Conservation (phyloP, 2,888 invertebrate species). For the Sturmia bella region DNA sequence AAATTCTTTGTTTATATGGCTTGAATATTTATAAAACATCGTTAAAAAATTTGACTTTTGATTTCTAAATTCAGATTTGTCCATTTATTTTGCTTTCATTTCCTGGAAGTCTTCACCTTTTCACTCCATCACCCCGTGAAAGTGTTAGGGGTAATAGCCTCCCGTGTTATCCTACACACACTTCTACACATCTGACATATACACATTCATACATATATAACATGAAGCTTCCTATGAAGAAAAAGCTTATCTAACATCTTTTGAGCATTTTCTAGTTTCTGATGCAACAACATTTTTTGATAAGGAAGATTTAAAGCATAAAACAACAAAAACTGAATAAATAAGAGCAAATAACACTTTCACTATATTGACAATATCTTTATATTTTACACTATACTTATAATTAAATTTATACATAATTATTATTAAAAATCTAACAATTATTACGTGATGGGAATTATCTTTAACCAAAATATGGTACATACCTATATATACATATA, state of each 20-base stretch:
- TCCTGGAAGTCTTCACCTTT: constrained; percentile 3
- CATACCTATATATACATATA: too few species aligned
- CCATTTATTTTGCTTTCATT: constrained; percentile 1
- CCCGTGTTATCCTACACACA: background rate
- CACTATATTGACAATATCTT: constrained; percentile 81
- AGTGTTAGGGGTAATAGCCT: constrained; percentile 54
- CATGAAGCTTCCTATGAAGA: constrained; percentile 49
- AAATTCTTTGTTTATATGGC: background rate
- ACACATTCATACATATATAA: constrained; percentile 1
- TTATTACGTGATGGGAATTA: constrained; percentile 62
- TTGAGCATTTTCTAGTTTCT: constrained; percentile 51
- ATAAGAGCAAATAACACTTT: constrained; percentile 75
- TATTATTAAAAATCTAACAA: constrained; percentile 57
- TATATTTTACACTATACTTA: constrained; percentile 81
- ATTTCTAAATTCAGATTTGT: background rate
- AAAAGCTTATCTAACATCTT: constrained; percentile 52
- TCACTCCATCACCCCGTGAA: constrained; percentile 48
- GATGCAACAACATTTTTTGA: constrained; percentile 29
- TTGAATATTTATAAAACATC: too few species aligned
- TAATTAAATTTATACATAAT: constrained; percentile 74
- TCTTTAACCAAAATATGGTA: constrained; percentile 56
- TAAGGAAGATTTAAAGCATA: constrained; percentile 20
- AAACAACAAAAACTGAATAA: constrained; percentile 23
- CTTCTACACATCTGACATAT: constrained; percentile 1
- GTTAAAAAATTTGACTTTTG: background rate